Percentiles rank a stretch among this genome's conserved stretches.
Evolutionary conservation across 1,140 invertebrate genomes (phyloP).

Genomic region (Bicyclus anynana): DNA sequence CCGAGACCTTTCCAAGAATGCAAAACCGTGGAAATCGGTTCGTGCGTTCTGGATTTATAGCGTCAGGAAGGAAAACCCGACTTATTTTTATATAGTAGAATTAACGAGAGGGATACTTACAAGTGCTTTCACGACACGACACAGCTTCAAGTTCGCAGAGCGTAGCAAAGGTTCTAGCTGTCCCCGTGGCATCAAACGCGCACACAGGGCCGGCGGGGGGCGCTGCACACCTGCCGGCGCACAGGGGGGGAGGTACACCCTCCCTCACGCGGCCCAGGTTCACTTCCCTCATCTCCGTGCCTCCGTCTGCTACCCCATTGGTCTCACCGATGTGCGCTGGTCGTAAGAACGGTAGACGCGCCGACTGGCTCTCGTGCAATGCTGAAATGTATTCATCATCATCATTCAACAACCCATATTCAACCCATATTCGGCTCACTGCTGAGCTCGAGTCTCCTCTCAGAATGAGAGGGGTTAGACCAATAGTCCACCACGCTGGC

Average conservation of each 20-base stretch:
- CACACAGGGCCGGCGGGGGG: slow-evolving; percentile 74
- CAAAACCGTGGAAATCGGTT: too few relatives aligned
- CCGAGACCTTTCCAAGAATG: too few relatives aligned
- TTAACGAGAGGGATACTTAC: slow-evolving; percentile 55
- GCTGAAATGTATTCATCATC: slow-evolving; percentile 31
- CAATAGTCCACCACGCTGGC: too few relatives aligned
- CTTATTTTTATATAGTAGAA: too few relatives aligned
- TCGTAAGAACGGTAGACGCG: slow-evolving; percentile 44
- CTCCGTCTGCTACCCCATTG: slow-evolving; percentile 31
- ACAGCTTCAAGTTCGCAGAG: slow-evolving; percentile 73
- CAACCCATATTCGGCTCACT: too few relatives aligned
- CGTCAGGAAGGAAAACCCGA: too few relatives aligned
- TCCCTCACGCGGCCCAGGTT: slow-evolving; percentile 45
- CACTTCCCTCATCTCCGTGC: slow-evolving; percentile 30
- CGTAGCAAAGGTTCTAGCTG: slow-evolving; percentile 74
- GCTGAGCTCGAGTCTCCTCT: too few relatives aligned
- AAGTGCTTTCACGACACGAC: slow-evolving; percentile 74
- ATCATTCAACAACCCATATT: too few relatives aligned
- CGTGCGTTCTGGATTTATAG: too few relatives aligned
- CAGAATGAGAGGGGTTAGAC: too few relatives aligned
- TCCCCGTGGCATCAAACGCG: slow-evolving; percentile 73
- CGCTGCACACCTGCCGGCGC: slow-evolving; percentile 62
- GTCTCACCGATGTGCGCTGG: slow-evolving; percentile 40
- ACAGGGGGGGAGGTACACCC: slow-evolving; percentile 62
- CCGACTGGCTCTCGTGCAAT: slow-evolving; percentile 40